Evolutionary conservation across 2,797 vertebrate species (phyloP).

Genomic region (Gastrophryne carolinensis): DNA sequence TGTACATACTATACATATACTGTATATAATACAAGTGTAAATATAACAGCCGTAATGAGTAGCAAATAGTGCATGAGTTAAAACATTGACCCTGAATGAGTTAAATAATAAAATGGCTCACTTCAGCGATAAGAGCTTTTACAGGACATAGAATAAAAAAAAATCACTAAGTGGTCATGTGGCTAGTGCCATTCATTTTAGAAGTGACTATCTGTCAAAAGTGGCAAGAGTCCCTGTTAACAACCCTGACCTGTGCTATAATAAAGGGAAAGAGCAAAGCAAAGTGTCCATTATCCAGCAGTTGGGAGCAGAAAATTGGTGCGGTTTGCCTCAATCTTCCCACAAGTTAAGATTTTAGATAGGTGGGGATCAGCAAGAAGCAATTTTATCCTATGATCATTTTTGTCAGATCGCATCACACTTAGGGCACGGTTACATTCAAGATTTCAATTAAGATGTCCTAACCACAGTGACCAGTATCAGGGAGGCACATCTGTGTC

Average conservation of each 20-base stretch:
- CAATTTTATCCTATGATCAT: slow-evolving; percentile 85
- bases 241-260: slow-evolving; percentile 81
- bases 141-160: slow-evolving; percentile 67
- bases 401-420: slow-evolving; percentile 85
- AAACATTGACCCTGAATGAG: slow-evolving; percentile 62
- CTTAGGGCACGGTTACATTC: slow-evolving; percentile 72
- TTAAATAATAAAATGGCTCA: slow-evolving; percentile 74
- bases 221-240: slow-evolving; percentile 83
- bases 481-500: slow-evolving; percentile 54
- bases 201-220: slow-evolving; percentile 80
- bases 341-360: slow-evolving; percentile 80
- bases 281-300: slow-evolving; percentile 85
- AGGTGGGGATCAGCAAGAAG: slow-evolving; percentile 77
- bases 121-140: slow-evolving; percentile 70
- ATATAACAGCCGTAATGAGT: too few species aligned
- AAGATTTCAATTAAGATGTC: slow-evolving; percentile 73
- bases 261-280: slow-evolving; percentile 78
- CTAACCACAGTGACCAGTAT: slow-evolving; percentile 56
- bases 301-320: slow-evolving; percentile 86
- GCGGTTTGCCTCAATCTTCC: slow-evolving; percentile 86
- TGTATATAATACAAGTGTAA: too few species aligned
- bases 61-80: background rate
- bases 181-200: slow-evolving; percentile 81
- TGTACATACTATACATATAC: too few species aligned
- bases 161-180: slow-evolving; percentile 85